Conservation (phyloP, 1,140 invertebrate species). For the Solenopsis invicta region DNA sequence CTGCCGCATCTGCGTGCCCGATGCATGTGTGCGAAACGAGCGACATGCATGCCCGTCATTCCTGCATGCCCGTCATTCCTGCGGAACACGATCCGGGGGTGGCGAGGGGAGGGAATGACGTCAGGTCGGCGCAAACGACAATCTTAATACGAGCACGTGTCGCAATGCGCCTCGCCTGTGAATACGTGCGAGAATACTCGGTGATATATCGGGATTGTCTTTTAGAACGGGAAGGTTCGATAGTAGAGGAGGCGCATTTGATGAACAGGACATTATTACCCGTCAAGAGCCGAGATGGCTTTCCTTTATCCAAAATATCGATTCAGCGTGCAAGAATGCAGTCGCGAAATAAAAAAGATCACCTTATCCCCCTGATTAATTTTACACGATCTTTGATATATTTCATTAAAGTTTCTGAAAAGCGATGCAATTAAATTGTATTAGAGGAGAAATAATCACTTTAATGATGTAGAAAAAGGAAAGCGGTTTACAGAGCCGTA, state of each 20-base stretch:
- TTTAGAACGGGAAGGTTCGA: background rate
- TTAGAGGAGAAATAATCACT: background rate
- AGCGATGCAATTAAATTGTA: background rate
- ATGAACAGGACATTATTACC: background rate
- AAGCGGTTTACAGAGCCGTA: background rate
- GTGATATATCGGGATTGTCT: constrained; percentile 27
- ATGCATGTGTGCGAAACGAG: constrained; percentile 31
- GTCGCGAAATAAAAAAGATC: background rate
- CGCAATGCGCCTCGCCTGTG: background rate
- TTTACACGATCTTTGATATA: background rate
- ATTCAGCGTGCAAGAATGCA: background rate
- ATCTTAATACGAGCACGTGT: constrained; percentile 44
- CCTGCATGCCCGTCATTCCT: constrained; percentile 35
- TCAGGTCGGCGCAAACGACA: constrained; percentile 37
- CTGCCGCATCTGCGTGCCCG: constrained; percentile 20
- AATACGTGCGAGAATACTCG: constrained; percentile 27
- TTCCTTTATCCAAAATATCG: background rate
- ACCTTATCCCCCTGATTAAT: background rate
- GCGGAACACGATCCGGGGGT: constrained; percentile 1
- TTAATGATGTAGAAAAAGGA: background rate
- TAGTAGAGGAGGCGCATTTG: background rate
- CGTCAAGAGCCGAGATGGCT: background rate
- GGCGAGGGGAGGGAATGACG: constrained; percentile 17
- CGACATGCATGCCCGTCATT: constrained; percentile 47
- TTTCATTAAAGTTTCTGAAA: background rate